phyloP scores from a whole-genome alignment of 2,888 invertebrate genomes.

The Flexamia atlantica region DNA sequence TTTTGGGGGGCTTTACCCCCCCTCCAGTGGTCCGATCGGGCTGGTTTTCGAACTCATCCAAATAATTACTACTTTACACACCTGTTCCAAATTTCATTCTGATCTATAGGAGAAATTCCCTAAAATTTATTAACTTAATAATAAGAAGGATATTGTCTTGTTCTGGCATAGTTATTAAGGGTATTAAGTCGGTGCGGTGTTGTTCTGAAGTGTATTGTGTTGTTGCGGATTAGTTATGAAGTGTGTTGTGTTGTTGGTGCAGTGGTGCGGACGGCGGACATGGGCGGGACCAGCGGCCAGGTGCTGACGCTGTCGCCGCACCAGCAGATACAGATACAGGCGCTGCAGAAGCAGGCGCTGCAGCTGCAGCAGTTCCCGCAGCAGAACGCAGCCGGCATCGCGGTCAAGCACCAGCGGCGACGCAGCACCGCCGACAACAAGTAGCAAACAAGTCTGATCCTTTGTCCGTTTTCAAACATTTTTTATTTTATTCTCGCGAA shows the following conservation, averaged over 20 bases:
- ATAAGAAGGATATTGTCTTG: too few species aligned
- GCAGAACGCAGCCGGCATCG: constrained; percentile 70
- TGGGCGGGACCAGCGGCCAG: constrained; percentile 28
- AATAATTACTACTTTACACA: too few species aligned
- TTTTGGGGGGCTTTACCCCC: too few species aligned
- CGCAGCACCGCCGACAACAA: constrained; percentile 73
- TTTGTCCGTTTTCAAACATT: neutral
- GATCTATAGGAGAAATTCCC: too few species aligned
- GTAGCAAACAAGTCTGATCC: constrained; percentile 29
- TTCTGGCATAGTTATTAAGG: too few species aligned
- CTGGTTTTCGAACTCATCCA: too few species aligned
- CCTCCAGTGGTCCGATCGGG: too few species aligned
- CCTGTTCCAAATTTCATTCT: too few species aligned
- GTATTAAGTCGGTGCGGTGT: too few species aligned
- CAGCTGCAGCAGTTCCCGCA: constrained; percentile 70
- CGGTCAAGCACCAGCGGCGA: constrained; percentile 70
- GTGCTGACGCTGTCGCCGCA: constrained; percentile 55
- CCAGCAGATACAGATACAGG: constrained; percentile 60
- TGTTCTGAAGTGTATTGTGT: too few species aligned
- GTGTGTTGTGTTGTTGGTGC: constrained; percentile 1
- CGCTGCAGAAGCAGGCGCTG: constrained; percentile 59
- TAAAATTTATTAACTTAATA: too few species aligned
- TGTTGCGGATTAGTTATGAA: too few species aligned
- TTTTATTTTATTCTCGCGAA: neutral
- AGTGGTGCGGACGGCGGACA: constrained; percentile 43